phyloP scores from a whole-genome alignment of 2,888 invertebrate genomes.

The Anagyrus pseudococci region DNA sequence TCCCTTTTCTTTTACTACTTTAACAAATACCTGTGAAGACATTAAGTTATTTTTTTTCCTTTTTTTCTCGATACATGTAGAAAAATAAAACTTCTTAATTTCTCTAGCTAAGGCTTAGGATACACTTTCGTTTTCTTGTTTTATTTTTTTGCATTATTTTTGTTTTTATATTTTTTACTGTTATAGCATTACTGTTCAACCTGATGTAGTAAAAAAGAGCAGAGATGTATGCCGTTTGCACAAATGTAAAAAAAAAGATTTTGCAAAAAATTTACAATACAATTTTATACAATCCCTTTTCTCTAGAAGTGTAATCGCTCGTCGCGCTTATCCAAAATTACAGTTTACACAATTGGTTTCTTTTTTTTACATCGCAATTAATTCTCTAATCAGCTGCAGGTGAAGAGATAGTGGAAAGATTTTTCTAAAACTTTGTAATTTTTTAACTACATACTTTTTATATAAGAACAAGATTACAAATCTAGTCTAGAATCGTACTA shows the following conservation, averaged over 20 bases:
- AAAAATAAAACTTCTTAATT: conserved; percentile 33
- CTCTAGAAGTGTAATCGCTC: conserved; percentile 10
- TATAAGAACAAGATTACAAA: conserved; percentile 5
- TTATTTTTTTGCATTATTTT: conserved; percentile 14
- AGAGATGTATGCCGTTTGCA: conserved; percentile 8
- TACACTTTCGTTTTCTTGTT: conserved; percentile 26
- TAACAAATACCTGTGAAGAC: conserved; percentile 28
- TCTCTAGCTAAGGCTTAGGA: conserved; percentile 33
- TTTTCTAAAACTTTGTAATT: conserved; percentile 21
- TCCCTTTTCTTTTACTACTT: conserved; percentile 15
- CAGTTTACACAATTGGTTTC: conserved; percentile 6
- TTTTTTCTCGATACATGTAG: conserved; percentile 24
- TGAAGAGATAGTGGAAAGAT: conserved; percentile 20
- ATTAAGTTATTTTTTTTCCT: conserved; percentile 22
- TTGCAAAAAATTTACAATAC: neutral
- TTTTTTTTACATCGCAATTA: conserved; percentile 14
- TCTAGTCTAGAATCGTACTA: neutral
- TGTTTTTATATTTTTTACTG: conserved; percentile 4
- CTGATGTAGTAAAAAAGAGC: conserved; percentile 30
- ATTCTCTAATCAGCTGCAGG: conserved; percentile 16
- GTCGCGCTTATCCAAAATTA: conserved; percentile 20
- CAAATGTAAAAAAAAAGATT: conserved; percentile 3
- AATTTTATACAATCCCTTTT: neutral
- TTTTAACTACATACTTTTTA: conserved; percentile 12
- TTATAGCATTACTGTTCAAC: too few species aligned